Evolutionary conservation across 2,888 invertebrate species (phyloP).

Genomic region (Drosophila fulvimacula): DNA sequence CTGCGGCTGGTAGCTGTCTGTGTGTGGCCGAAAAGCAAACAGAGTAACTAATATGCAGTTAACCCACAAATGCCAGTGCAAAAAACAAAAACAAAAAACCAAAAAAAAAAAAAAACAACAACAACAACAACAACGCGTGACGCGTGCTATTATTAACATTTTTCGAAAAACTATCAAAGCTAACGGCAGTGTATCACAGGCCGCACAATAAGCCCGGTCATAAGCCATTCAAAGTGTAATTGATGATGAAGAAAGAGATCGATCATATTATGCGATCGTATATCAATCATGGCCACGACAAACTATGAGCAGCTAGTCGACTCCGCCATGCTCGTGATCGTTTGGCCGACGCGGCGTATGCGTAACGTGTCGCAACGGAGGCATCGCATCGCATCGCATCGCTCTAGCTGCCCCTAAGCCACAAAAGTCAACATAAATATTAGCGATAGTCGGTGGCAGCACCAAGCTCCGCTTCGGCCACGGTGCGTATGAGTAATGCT

Average conservation of each 20-base stretch:
- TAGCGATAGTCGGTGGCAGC: constrained; percentile 44
- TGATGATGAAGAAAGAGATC: constrained; percentile 80
- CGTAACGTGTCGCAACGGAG: constrained; percentile 76
- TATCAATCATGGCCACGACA: constrained; percentile 79
- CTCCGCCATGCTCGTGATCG: constrained; percentile 23
- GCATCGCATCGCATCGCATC: constrained; percentile 55
- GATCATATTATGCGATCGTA: constrained; percentile 78
- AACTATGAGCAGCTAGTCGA: constrained; percentile 54
- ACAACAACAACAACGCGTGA: constrained; percentile 8
- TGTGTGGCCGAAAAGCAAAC: constrained; percentile 53
- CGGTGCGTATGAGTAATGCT: constrained; percentile 77
- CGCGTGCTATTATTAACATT: constrained; percentile 72
- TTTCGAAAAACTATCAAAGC: constrained; percentile 55
- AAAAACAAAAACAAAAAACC: constrained; percentile 28
- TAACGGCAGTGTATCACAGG: constrained; percentile 48
- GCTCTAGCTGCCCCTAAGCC: constrained; percentile 59
- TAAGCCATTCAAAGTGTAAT: constrained; percentile 74
- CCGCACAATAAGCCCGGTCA: constrained; percentile 61
- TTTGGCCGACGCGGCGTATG: constrained; percentile 61
- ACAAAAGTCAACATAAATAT: constrained; percentile 64
- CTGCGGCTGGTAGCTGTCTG: constrained; percentile 25
- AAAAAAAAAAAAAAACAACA: background rate
- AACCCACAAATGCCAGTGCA: constrained; percentile 73
- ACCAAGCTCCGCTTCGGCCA: constrained; percentile 19
- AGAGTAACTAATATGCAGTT: constrained; percentile 77